These are phyloP conservation scores for Connochaetes taurinus DNA, from an alignment of 2,113 vertebrate species.

Conservation along the genomic window DNA sequence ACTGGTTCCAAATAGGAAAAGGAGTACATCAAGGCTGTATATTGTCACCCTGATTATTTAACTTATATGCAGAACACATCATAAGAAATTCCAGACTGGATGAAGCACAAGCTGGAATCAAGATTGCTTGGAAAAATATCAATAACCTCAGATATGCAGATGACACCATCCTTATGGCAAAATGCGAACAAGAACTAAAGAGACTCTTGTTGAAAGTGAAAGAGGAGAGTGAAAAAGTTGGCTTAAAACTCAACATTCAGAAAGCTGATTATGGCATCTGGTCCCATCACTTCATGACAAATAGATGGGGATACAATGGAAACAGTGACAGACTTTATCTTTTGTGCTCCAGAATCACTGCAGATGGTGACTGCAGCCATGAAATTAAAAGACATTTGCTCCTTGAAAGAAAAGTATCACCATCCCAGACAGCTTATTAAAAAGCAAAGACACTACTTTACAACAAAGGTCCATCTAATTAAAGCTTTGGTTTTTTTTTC, in stretches of 20 bases:
- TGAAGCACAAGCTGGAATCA: not conserved
- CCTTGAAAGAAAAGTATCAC: not conserved
- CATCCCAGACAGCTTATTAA: not conserved
- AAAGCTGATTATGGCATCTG: not conserved
- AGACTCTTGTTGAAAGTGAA: not conserved
- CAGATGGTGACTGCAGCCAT: not conserved
- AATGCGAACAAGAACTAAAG: not conserved
- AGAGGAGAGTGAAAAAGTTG: not conserved
- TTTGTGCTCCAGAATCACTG: not conserved
- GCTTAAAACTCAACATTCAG: not conserved
- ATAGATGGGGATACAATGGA: not conserved
- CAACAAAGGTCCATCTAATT: not conserved
- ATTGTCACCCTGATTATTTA: not conserved
- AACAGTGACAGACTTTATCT: not conserved
- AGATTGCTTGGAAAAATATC: not conserved
- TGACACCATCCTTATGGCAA: not conserved
- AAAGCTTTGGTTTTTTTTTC: not conserved
- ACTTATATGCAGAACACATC: not conserved
- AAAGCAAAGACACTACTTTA: not conserved
- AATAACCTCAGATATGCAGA: not conserved
- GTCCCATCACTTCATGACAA: not conserved
- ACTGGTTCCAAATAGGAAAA: not conserved
- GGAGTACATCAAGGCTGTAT: not conserved
- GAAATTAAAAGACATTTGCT: not conserved
- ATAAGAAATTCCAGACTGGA: not conserved